Conservation (phyloP, 2,797 vertebrate genomes). For the Lutjanus campechanus region DNA sequence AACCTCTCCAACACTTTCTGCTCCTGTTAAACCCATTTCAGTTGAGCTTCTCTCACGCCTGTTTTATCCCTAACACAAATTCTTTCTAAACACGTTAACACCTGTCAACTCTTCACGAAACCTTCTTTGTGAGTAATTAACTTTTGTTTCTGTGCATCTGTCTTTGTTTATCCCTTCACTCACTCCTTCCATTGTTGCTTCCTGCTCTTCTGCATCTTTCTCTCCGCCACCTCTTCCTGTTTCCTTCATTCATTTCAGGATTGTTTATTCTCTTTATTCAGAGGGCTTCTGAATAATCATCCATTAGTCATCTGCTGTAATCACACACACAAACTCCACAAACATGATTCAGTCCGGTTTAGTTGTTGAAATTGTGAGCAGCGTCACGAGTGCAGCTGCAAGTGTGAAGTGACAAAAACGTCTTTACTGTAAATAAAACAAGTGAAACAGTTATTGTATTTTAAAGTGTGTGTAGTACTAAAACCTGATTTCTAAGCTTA, state of each 20-base stretch:
- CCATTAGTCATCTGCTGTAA: constrained; percentile 11
- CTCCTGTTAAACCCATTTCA: background rate
- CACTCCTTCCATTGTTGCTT: background rate
- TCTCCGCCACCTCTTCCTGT: background rate
- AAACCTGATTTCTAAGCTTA: constrained; percentile 23
- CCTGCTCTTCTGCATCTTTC: background rate
- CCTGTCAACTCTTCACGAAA: background rate
- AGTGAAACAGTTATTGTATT: constrained; percentile 1
- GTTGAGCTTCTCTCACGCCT: background rate
- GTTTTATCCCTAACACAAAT: constrained; percentile 18
- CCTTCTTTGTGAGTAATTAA: background rate
- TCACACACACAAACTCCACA: background rate
- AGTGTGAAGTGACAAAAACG: constrained; percentile 1
- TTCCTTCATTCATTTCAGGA: constrained; percentile 1
- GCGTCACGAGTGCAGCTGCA: constrained; percentile 21
- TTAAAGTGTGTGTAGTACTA: background rate
- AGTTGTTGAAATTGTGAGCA: background rate
- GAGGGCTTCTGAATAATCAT: constrained; percentile 2
- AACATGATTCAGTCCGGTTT: constrained; percentile 9
- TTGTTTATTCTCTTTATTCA: constrained; percentile 9
- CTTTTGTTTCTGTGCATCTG: background rate
- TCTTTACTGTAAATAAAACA: constrained; percentile 7
- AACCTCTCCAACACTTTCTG: background rate
- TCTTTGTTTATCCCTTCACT: background rate
- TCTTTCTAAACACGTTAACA: background rate